Evolutionary conservation across 23 tunicate genomes (phyloP), one percentile per base, ranked within the genome.

Genomic region (Phallusia fumigata): DNA sequence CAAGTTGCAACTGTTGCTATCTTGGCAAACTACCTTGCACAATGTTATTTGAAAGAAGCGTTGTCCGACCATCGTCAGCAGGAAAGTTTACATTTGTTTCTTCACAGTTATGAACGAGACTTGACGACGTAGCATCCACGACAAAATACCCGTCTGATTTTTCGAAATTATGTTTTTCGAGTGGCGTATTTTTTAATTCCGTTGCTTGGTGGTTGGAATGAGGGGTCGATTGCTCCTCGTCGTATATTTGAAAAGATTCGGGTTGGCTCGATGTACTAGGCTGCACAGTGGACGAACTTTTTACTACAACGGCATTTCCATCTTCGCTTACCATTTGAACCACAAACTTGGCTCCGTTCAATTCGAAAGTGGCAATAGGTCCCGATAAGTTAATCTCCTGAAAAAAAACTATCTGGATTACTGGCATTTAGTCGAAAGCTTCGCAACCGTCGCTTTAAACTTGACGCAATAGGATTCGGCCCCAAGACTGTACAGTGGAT

Each of bases 251-350:
- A 58, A 58, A 58, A 22, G 69, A 6, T 24, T 58, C 69, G 16
- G 26, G 15, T 58, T 58, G 69, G 5, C 28, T 21, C 28, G 69
- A 58, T 1, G 69, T 58, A 24, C 69, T 16, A 22, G 69, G 28
- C 28, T 58, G 69, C 69, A 58, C 5, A 24, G 11, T 58, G 5
- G 69, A 24, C 28, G 69, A 24, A 24, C 69, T 13, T 58, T 58
- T 58, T 21, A 13, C 69, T 16, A 58, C 69, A 21, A 13, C 16
- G 15, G 69, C 28, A 16, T 58, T 58, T 22, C 69, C 69, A 24
- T 58, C 69, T 24, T 80, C 83, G n/a, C 51, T 34, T 11, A 53
- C 22, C 35, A 81, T 53, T 36, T 81, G 84, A 32, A 81, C 84
- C 18, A 81, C 33, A 35, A 30, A 81, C 32, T 81, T 53, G 19